phyloP scores from a whole-genome alignment of 2,888 invertebrate species.

The Priocnemis perturbator region DNA sequence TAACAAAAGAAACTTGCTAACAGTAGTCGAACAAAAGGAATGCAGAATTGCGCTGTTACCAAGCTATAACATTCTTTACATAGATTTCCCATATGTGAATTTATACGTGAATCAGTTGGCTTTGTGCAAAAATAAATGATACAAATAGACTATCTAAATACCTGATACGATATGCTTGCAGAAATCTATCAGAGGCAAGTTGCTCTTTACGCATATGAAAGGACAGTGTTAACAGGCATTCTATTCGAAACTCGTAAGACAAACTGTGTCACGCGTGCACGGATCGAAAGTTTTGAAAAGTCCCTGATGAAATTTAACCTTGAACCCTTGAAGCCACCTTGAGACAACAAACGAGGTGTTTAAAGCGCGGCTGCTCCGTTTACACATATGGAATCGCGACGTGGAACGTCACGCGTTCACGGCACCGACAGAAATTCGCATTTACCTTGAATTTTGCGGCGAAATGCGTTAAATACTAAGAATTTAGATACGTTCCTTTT shows the following conservation, averaged over 20 bases:
- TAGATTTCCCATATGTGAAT: too few relatives aligned
- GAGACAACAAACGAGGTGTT: constrained; percentile 44
- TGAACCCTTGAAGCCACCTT: constrained; percentile 56
- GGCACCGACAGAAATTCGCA: constrained; percentile 11
- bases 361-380: constrained; percentile 31
- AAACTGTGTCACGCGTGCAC: not conserved
- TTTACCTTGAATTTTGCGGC: constrained; percentile 60
- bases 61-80: too few relatives aligned
- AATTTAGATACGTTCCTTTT: constrained; percentile 51
- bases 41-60: too few relatives aligned
- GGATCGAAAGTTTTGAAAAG: constrained; percentile 25
- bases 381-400: constrained; percentile 57
- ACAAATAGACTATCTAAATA: too few relatives aligned
- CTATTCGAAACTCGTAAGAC: constrained; percentile 2
- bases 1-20: not conserved
- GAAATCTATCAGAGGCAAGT: too few relatives aligned
- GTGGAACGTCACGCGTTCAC: constrained; percentile 20
- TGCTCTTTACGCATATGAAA: too few relatives aligned
- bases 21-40: too few relatives aligned
- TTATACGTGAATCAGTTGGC: too few relatives aligned
- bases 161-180: too few relatives aligned
- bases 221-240: not conserved
- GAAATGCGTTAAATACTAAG: constrained; percentile 36
- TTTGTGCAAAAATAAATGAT: too few relatives aligned
- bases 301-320: constrained; percentile 59